A percentile compares a stretch with the other conserved stretches of the same genome.
Evolutionary conservation across 1,140 invertebrate genomes (phyloP).

Genomic region (Trachymyrmex cornetzi): DNA sequence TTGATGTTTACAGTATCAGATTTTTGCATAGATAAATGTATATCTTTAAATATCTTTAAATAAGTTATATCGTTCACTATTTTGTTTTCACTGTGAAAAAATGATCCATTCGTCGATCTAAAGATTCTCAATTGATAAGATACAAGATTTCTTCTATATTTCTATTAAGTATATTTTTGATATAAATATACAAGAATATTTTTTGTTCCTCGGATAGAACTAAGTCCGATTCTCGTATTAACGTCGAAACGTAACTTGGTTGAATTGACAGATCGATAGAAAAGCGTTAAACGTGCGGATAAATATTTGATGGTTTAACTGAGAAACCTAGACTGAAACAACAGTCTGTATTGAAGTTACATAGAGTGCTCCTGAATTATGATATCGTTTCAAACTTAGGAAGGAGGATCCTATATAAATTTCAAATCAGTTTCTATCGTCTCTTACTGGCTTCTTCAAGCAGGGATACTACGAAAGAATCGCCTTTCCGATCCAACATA

Average conservation of each 20-base stretch:
- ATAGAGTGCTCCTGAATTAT: slow-evolving; percentile 1
- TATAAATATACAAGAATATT: slow-evolving; percentile 77
- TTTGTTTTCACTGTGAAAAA: slow-evolving; percentile 9
- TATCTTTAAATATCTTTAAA: background rate
- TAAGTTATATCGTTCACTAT: slow-evolving; percentile 4
- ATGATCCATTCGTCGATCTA: slow-evolving; percentile 2
- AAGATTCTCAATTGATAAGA: slow-evolving; percentile 3
- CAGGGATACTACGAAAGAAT: slow-evolving; percentile 37
- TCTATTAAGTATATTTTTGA: slow-evolving; percentile 62
- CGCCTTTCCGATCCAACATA: slow-evolving; percentile 22
- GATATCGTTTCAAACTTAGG: background rate
- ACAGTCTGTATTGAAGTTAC: background rate
- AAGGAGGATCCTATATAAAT: background rate
- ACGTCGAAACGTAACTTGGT: slow-evolving; percentile 23
- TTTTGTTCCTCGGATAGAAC: slow-evolving; percentile 4
- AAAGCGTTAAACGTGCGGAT: background rate
- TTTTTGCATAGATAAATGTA: background rate
- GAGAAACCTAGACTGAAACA: background rate
- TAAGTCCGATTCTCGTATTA: slow-evolving; percentile 11
- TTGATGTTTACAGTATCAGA: background rate
- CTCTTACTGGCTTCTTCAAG: slow-evolving; percentile 19
- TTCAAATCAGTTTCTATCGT: background rate
- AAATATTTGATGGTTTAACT: slow-evolving; percentile 8
- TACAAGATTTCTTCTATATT: background rate
- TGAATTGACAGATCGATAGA: slow-evolving; percentile 28